Evolutionary conservation across 2,888 invertebrate species (phyloP), one percentile per base, ranked within the genome.

Genomic region (Oeneis ivallda): DNA sequence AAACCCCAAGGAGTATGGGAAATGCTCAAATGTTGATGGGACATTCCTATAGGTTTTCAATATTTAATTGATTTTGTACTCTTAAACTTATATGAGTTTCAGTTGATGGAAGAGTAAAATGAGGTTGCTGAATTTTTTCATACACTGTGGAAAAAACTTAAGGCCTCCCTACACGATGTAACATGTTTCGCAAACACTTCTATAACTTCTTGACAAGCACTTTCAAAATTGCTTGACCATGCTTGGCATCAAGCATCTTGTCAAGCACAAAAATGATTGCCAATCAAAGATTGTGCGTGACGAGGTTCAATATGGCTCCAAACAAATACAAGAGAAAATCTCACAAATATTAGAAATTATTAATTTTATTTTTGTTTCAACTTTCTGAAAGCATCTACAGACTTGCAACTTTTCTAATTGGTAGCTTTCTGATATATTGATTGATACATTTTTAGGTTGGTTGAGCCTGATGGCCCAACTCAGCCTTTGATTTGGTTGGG

Each of bases 1-100:
- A 15, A n/a, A 5, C 26, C 26, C 41, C 41, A 13, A 43, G 52
- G 19, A 50, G 37, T 52, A 39, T 52, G 34, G 59, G 26, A 76
- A 80, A 84, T 83, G 85, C 86, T 88, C 86, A 84, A 83, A 73
- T 79, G 76, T 57, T 52, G 49, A 63, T 79, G 82, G 79, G 83
- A 80, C 80, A 79, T 80, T 82, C 79, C 79, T 76, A 71, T 73
- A 69, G 62, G 65, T 47, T 65, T 62, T 63, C 59, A 67, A 64
- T 67, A 50, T 58, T 56, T 63, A 60, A 49, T 39, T 53, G 19
- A 54, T 67, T 58, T 1, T 8, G 8, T 37, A 56, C 47, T 68
- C 59, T 47, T 58, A 61, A 65, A n/a, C n/a, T 15, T 53, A n/a
- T 53, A 47, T 34, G 62, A 37, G 65, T 9, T 52, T 26, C 26